phyloP scores from a whole-genome alignment of 2,113 vertebrate genomes.

The Melospiza melodia region DNA sequence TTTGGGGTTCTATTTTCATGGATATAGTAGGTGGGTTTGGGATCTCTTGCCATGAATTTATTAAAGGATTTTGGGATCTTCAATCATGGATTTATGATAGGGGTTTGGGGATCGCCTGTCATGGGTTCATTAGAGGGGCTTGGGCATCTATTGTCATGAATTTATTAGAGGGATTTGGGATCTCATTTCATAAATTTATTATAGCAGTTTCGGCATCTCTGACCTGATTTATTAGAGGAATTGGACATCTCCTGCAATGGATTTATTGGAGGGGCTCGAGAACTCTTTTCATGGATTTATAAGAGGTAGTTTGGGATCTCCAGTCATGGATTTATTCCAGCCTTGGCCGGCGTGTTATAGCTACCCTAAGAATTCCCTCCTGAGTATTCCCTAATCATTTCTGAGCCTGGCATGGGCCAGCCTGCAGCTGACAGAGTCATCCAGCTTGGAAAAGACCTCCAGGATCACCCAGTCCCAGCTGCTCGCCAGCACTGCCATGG shows the following conservation, averaged over 20 bases:
- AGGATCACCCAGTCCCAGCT: not conserved
- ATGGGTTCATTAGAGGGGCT: too few relatives aligned
- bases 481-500: too few relatives aligned
- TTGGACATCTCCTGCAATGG: too few relatives aligned
- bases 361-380: not conserved
- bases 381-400: not conserved
- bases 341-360: not conserved
- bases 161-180: not conserved
- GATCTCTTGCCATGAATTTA: not conserved
- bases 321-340: not conserved
- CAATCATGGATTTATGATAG: not conserved
- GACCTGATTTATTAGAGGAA: too few relatives aligned
- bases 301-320: not conserved
- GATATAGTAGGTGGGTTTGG: not conserved
- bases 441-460: not conserved
- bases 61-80: not conserved
- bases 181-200: not conserved
- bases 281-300: too few relatives aligned
- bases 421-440: not conserved
- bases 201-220: too few relatives aligned
- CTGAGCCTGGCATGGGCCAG: not conserved
- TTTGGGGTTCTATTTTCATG: not conserved
- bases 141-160: too few relatives aligned
- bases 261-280: not conserved
- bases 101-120: accelerated